phyloP scores from a whole-genome alignment of 37 sponge, comb jelly and placozoan genomes.

The Dysidea cf. avara region DNA sequence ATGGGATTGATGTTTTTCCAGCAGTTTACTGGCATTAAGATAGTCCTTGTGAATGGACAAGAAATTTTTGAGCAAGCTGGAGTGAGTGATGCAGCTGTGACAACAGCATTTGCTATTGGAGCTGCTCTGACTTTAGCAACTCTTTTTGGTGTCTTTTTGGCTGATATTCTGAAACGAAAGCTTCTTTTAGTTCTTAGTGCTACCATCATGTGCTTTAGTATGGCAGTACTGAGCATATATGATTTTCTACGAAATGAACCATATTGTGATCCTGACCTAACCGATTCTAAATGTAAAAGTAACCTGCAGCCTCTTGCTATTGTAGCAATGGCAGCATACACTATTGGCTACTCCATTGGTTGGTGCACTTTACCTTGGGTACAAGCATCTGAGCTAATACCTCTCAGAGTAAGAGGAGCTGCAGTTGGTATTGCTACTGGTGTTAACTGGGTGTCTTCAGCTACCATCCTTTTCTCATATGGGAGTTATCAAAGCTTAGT shows the following conservation, averaged over 20 bases:
- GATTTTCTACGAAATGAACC: too few relatives aligned
- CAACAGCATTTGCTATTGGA: constrained; percentile 19
- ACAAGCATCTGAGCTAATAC: constrained; percentile 39
- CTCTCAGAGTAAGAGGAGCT: constrained; percentile 21
- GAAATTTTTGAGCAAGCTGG: constrained; percentile 21
- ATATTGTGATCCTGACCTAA: too few relatives aligned
- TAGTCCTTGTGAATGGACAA: constrained; percentile 40
- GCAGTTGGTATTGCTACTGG: constrained; percentile 27
- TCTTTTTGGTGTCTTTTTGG: constrained; percentile 32
- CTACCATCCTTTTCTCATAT: constrained; percentile 8
- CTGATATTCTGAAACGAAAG: constrained; percentile 54
- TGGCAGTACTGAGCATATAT: constrained; percentile 9
- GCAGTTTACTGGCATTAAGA: constrained; percentile 67
- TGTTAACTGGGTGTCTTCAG: constrained; percentile 5
- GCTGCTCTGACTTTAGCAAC: constrained; percentile 38
- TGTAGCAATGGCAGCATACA: constrained; percentile 10
- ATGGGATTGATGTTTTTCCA: constrained; percentile 57
- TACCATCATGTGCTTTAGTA: constrained; percentile 22
- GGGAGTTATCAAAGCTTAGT: neutral
- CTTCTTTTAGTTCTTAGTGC: constrained; percentile 36
- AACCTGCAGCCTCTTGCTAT: too few relatives aligned
- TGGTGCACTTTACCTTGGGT: constrained; percentile 66
- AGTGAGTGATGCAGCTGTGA: constrained; percentile 8
- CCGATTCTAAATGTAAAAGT: too few relatives aligned
- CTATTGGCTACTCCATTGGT: constrained; percentile 30